These are phyloP conservation scores for Metalampra italica DNA, from an alignment of 2,888 invertebrate species.

Conservation along the genomic window DNA sequence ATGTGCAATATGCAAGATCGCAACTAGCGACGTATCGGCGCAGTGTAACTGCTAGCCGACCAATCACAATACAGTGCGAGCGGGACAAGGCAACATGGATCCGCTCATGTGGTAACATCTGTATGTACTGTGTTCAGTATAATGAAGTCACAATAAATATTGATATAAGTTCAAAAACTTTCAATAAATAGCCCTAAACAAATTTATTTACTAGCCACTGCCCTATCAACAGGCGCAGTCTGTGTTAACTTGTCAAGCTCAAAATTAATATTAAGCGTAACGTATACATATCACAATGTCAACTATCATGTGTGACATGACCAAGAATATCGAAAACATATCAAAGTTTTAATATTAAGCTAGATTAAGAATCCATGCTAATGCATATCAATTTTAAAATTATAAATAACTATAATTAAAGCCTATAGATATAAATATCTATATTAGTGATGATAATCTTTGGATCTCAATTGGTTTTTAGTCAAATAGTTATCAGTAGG, in stretches of 20 bases:
- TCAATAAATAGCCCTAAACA: too few relatives aligned
- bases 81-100: too few relatives aligned
- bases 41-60: too few relatives aligned
- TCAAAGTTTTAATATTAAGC: conserved; percentile 42
- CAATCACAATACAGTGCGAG: too few relatives aligned
- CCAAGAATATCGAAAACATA: conserved; percentile 76
- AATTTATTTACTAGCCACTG: too few relatives aligned
- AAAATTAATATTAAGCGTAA: conserved; percentile 29
- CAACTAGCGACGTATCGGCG: too few relatives aligned
- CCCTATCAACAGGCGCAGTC: background rate
- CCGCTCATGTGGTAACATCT: too few relatives aligned
- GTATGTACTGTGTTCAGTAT: too few relatives aligned
- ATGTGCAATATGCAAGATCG: too few relatives aligned
- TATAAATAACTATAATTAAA: background rate
- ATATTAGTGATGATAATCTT: background rate
- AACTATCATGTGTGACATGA: conserved; percentile 56
- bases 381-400: conserved; percentile 7
- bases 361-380: background rate
- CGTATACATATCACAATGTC: conserved; percentile 57
- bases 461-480: background rate
- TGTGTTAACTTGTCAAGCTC: conserved; percentile 3
- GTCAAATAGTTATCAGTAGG: too few relatives aligned
- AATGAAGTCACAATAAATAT: too few relatives aligned
- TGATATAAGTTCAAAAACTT: too few relatives aligned
- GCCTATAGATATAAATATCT: background rate